Conservation (phyloP, 2,888 invertebrate genomes). For the Lumbricus terrestris region DNA sequence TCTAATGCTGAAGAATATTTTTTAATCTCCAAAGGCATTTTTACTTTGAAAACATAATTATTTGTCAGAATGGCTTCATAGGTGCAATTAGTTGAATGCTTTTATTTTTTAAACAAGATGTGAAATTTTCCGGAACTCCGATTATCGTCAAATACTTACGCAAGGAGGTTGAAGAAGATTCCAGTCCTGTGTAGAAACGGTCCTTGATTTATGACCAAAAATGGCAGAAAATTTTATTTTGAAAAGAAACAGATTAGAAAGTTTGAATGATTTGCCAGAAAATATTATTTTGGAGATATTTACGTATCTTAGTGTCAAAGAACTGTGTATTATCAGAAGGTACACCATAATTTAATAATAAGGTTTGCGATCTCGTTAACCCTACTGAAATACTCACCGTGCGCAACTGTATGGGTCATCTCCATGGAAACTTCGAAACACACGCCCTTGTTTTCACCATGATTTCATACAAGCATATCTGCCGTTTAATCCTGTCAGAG, state of each 20-base stretch:
- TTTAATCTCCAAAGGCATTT: no score
- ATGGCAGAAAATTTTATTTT: neutral
- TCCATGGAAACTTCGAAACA: neutral
- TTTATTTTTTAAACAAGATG: no score
- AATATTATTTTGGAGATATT: conserved; percentile 10
- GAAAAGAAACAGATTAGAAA: neutral
- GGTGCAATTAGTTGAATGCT: no score
- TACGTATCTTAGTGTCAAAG: neutral
- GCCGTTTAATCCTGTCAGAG: neutral
- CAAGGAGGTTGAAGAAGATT: no score
- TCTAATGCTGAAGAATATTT: no score
- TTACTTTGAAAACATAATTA: no score
- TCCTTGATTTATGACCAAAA: no score
- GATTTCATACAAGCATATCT: neutral
- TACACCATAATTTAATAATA: neutral
- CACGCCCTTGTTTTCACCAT: neutral
- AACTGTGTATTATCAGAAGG: conserved; percentile 6
- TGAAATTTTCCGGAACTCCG: no score
- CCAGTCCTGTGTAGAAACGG: no score
- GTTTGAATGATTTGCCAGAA: neutral
- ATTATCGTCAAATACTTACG: no score
- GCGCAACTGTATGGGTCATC: neutral
- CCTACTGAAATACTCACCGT: neutral
- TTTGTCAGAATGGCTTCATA: no score
- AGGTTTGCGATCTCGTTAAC: neutral